A percentile compares a stretch with the other conserved stretches of the same genome.
Conservation (phyloP, 1,140 invertebrate genomes). For the Orchestia grillus region DNA sequence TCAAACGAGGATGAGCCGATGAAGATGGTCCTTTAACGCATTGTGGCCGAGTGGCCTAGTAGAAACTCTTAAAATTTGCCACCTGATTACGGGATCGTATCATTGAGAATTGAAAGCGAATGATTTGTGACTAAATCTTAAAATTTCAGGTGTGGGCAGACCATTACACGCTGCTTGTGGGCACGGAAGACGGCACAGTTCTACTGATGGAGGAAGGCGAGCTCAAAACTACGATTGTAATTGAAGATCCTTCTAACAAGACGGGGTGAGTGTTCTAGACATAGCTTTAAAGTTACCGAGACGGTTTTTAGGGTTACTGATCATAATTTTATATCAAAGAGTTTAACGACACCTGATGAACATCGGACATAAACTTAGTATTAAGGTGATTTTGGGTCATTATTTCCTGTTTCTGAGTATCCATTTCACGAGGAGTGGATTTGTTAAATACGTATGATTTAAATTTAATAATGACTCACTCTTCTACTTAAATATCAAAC, state of each 20-base stretch:
- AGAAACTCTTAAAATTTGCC: no score
- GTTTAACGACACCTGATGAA: background rate
- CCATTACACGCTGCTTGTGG: slow-evolving; percentile 64
- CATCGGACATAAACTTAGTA: background rate
- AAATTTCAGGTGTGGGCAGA: slow-evolving; percentile 66
- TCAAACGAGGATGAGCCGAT: no score
- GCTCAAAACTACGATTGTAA: slow-evolving; percentile 57
- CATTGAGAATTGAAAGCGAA: background rate
- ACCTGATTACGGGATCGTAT: background rate
- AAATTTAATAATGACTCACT: background rate
- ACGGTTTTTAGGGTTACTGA: background rate
- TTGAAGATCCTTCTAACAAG: background rate
- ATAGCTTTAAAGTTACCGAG: background rate
- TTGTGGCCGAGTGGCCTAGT: no score
- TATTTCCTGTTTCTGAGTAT: no score
- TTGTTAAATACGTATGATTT: background rate
- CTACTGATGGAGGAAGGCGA: slow-evolving; percentile 67
- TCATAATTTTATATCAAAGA: background rate
- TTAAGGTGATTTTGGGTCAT: no score
- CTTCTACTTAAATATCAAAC: background rate
- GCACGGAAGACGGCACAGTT: slow-evolving; percentile 61
- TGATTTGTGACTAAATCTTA: background rate
- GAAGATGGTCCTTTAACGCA: no score
- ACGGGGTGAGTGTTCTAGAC: background rate
- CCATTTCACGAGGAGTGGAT: background rate